These are phyloP conservation scores for Leptatherina wallacei DNA, from an alignment of 2,797 vertebrate genomes.

Conservation along the genomic window DNA sequence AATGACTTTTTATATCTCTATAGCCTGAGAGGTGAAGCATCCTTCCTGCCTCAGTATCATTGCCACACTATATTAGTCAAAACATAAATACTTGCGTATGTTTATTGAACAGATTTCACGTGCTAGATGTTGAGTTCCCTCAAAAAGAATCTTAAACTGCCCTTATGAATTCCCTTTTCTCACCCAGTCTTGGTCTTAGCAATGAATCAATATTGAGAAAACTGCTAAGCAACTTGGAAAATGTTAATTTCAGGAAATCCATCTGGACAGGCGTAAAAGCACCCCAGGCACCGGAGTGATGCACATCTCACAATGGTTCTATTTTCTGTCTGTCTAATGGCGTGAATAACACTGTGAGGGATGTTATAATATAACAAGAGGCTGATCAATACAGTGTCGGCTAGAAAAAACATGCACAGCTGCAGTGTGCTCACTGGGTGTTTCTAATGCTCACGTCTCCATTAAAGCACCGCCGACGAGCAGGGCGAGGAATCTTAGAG, in stretches of 20 bases:
- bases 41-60: not conserved
- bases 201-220: constrained; percentile 45
- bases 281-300: constrained; percentile 56
- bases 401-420: constrained; percentile 65
- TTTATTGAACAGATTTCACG: not conserved
- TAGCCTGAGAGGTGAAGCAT: not conserved
- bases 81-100: not conserved
- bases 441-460: constrained; percentile 22
- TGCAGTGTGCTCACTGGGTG: constrained; percentile 39
- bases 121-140: constrained; percentile 1
- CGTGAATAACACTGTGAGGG: constrained; percentile 67
- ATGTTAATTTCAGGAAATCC: constrained; percentile 68
- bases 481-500: constrained; percentile 33
- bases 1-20: not conserved
- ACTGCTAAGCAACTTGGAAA: constrained; percentile 55
- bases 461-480: constrained; percentile 39
- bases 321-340: constrained; percentile 74
- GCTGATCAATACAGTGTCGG: constrained; percentile 69
- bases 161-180: constrained; percentile 22
- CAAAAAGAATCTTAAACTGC: not conserved
- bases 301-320: constrained; percentile 61
- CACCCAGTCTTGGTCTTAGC: constrained; percentile 10
- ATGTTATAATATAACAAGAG: constrained; percentile 67
- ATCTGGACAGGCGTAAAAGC: constrained; percentile 61
- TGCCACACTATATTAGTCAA: not conserved